A percentile compares a stretch with the other conserved stretches of the same genome.
These are phyloP conservation scores for Amphiprion percula DNA, from an alignment of 2,113 vertebrate genomes.

Conservation along the genomic window DNA sequence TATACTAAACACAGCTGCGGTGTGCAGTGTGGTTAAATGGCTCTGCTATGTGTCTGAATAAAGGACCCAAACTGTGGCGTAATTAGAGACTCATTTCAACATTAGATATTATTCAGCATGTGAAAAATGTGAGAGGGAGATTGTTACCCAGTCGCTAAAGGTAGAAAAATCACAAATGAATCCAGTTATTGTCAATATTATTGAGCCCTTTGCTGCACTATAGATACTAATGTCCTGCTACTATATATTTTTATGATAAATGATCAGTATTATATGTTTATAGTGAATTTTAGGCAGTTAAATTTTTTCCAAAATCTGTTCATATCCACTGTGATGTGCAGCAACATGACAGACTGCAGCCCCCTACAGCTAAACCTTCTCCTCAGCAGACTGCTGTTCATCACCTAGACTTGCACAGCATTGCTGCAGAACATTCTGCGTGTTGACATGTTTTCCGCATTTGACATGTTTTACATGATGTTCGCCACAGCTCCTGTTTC, in stretches of 20 bases:
- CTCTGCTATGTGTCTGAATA: conserved; percentile 37
- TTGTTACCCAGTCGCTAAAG: too few relatives aligned
- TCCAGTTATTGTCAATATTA: too few relatives aligned
- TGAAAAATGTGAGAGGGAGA: background rate
- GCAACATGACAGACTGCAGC: conserved; percentile 32
- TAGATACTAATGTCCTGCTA: too few relatives aligned
- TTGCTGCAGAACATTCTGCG: conserved; percentile 34
- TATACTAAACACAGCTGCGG: conserved; percentile 58
- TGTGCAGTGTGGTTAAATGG: conserved; percentile 51
- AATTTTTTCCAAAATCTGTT: background rate
- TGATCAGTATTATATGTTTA: too few relatives aligned
- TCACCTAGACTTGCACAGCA: conserved; percentile 43
- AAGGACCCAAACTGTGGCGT: conserved; percentile 40
- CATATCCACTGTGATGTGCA: conserved; percentile 12
- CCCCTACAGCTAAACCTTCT: conserved; percentile 10
- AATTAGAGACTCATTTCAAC: conserved; percentile 33
- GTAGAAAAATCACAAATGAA: background rate
- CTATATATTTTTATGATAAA: too few relatives aligned
- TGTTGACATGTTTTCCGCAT: conserved; percentile 55
- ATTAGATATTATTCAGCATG: conserved; percentile 22
- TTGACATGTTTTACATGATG: conserved; percentile 57
- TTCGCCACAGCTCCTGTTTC: conserved; percentile 36
- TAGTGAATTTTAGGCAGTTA: background rate
- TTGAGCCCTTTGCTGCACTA: too few relatives aligned
- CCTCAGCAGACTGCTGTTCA: conserved; percentile 40